These are phyloP conservation scores for Heteropelma amictum DNA, from an alignment of 2,888 invertebrate species.

Conservation along the genomic window DNA sequence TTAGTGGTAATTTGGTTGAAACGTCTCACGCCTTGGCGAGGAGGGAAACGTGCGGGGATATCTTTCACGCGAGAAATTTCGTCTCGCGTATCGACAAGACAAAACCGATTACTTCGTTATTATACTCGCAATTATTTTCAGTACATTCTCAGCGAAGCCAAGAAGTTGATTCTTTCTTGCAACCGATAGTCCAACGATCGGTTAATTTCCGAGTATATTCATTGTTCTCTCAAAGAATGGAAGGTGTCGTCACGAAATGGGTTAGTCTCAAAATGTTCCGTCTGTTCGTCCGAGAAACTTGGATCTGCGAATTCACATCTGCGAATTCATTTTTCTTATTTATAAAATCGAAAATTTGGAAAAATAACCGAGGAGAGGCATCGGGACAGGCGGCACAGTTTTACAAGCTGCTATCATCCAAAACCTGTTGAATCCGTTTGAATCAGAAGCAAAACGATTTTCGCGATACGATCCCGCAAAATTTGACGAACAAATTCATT, in stretches of 20 bases:
- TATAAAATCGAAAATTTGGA: no score
- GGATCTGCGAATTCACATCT: no score
- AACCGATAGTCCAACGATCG: conserved; percentile 24
- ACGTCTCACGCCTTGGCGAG: conserved; percentile 4
- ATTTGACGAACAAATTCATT: neutral
- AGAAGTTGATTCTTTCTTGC: neutral
- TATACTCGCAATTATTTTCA: conserved; percentile 22
- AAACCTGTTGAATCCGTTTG: no score
- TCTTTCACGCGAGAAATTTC: neutral
- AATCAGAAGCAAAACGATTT: no score
- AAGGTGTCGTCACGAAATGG: conserved; percentile 19
- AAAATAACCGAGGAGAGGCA: no score
- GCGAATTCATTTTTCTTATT: neutral
- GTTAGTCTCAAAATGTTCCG: conserved; percentile 7
- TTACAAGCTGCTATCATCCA: neutral
- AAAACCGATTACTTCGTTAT: conserved; percentile 28
- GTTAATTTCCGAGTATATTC: conserved; percentile 14
- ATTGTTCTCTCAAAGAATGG: conserved; percentile 24
- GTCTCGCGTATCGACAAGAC: neutral
- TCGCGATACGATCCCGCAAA: no score
- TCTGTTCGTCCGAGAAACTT: no score
- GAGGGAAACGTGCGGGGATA: conserved; percentile 8
- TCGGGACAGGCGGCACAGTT: no score
- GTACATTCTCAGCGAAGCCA: neutral
- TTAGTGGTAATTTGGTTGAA: conserved; percentile 32